These are phyloP conservation scores for Drosophila anceps DNA, from an alignment of 2,888 invertebrate genomes.

Conservation along the genomic window DNA sequence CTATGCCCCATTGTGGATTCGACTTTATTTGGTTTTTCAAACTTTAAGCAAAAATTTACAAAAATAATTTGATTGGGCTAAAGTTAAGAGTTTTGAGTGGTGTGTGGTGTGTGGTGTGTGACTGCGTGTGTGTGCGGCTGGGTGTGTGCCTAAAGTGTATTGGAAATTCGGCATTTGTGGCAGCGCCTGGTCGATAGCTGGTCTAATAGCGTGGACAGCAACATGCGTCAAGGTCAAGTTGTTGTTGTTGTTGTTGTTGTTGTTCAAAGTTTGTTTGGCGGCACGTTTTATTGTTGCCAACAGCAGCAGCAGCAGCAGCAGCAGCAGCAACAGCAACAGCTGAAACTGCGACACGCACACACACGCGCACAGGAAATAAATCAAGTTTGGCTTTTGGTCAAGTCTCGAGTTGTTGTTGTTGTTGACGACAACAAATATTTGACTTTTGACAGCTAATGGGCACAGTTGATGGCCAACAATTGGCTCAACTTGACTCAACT, in stretches of 20 bases:
- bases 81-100: conserved; percentile 6
- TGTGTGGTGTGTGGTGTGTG: not conserved
- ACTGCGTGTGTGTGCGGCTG: not conserved
- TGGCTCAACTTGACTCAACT: conserved; percentile 37
- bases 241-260: conserved; percentile 34
- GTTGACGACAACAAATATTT: conserved; percentile 70
- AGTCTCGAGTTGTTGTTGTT: conserved; percentile 30
- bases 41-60: not conserved
- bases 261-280: conserved; percentile 57
- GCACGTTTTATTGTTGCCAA: conserved; percentile 69
- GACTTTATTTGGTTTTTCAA: not conserved
- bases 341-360: conserved; percentile 14
- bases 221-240: conserved; percentile 58
- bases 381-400: conserved; percentile 70
- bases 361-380: conserved; percentile 69
- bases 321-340: conserved; percentile 19
- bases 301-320: conserved; percentile 39
- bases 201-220: conserved; percentile 48
- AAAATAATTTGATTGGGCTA: conserved; percentile 3
- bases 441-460: conserved; percentile 74
- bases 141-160: conserved; percentile 21
- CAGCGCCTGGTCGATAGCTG: conserved; percentile 14
- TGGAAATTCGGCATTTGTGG: conserved; percentile 11
- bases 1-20: too few relatives aligned
- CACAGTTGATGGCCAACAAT: conserved; percentile 63